Base-by-base conservation (phyloP, 2,888 invertebrate species). In the Ypsolopha sequella region DNA sequence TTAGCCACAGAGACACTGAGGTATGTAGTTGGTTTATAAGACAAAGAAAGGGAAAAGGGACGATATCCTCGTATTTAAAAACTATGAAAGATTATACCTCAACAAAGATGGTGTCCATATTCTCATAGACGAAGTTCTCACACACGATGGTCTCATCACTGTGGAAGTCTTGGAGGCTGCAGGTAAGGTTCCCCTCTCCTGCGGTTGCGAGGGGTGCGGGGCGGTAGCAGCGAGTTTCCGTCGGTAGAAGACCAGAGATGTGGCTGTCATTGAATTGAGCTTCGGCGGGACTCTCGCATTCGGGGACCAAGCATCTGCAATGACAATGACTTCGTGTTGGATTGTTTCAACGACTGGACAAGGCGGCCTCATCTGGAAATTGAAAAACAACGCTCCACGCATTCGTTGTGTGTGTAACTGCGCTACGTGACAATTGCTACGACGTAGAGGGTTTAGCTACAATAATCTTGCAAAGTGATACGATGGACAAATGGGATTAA, bases 301-400 rank as follows among this genome's bases (percentile, higher is more conserved):
- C 89, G 6, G 88, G 81, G 41, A 90, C 81, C 39, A 78, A 60
- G 61, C 90, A 90, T 50, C 90, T 90, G 66, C 11, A 57, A 11
- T n/a, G 41, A 47, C 6, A 35, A 43, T 24, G 41, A 41, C 36
- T 33, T 52, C 36, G 1, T 39, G 38, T 43, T 38, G n/a, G 38
- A 4, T 38, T 38, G 38, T 38, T n/a, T 6, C 38, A 38, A 24
- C 24, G 24, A n/a, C 6, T 38, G 38, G 38, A 38, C 38, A 10
- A n/a, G n/a, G n/a, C n/a, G n/a, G n/a, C n/a, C n/a, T n/a, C n/a
- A n/a, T n/a, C n/a, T n/a, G n/a, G n/a, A n/a, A n/a, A n/a, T n/a
- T n/a, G n/a, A n/a, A n/a, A n/a, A 38, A 8, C 2, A 38, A 38
- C n/a, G 38, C 9, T 38, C 38, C n/a, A 8, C 6, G 1, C 38